phyloP scores from a whole-genome alignment of 1,140 invertebrate species.

The Listronotus bonariensis region DNA sequence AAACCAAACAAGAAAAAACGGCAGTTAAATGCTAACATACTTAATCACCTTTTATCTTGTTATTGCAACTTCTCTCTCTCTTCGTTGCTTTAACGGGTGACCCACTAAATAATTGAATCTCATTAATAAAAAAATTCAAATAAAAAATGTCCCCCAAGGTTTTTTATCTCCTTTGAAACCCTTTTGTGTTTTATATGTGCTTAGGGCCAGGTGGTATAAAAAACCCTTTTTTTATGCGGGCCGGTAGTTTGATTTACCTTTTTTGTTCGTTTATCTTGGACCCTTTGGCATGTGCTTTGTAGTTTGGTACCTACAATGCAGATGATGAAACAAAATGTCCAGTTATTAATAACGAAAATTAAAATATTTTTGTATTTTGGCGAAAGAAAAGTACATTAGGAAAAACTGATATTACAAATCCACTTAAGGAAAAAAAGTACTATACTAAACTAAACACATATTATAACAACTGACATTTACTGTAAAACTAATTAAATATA shows the following conservation, averaged over 20 bases:
- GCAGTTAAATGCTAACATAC: constrained; percentile 25
- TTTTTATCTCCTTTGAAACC: constrained; percentile 25
- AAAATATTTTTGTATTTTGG: too few relatives aligned
- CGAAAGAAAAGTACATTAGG: too few relatives aligned
- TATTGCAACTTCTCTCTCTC: constrained; percentile 16
- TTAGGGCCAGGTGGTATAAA: constrained; percentile 29
- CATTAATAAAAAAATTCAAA: constrained; percentile 35
- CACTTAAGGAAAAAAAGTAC: too few relatives aligned
- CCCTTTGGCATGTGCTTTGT: constrained; percentile 32
- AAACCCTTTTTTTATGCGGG: constrained; percentile 33
- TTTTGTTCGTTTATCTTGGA: constrained; percentile 28
- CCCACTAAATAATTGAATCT: constrained; percentile 36
- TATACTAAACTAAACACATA: too few relatives aligned
- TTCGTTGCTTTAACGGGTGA: constrained; percentile 31
- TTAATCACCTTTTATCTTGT: constrained; percentile 28
- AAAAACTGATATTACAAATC: too few relatives aligned
- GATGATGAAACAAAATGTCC: constrained; percentile 14
- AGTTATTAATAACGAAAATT: not conserved
- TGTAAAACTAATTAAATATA: too few relatives aligned
- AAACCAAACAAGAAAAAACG: constrained; percentile 22
- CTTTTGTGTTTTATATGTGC: constrained; percentile 30
- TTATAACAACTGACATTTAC: too few relatives aligned
- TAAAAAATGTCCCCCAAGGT: constrained; percentile 29
- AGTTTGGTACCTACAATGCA: constrained; percentile 7
- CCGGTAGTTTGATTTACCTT: constrained; percentile 31